Conservation (phyloP, 2,797 vertebrate genomes). For the Scolopax rusticola region DNA sequence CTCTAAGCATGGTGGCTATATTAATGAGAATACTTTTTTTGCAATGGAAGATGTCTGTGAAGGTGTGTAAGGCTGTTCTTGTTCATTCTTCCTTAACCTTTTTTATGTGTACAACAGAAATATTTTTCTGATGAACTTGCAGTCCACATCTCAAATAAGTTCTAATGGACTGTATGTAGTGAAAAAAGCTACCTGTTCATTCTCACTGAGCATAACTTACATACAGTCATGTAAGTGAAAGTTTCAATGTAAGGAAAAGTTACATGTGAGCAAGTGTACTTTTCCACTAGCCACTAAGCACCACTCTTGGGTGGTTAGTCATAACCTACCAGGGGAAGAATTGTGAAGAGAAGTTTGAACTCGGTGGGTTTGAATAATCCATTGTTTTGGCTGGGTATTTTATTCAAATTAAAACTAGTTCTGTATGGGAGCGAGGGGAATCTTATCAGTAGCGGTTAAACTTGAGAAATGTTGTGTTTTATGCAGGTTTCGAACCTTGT, state of each 20-base stretch:
- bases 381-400: background rate
- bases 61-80: slow-evolving; percentile 77
- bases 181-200: background rate
- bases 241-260: background rate
- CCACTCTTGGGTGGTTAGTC: fast-evolving
- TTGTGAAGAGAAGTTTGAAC: background rate
- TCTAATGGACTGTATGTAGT: background rate
- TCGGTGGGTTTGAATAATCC: background rate
- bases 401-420: background rate
- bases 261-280: background rate
- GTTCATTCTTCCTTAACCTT: background rate
- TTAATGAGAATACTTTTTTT: slow-evolving; percentile 91
- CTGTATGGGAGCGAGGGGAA: background rate
- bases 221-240: background rate
- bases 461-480: background rate
- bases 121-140: background rate
- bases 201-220: background rate
- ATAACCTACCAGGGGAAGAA: background rate
- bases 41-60: slow-evolving; percentile 83
- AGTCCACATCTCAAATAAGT: background rate
- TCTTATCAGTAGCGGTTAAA: background rate
- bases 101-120: background rate
- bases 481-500: slow-evolving; percentile 87
- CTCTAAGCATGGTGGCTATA: slow-evolving; percentile 83
- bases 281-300: background rate